A percentile compares a stretch with the other conserved stretches of the same genome.
phyloP scores from a whole-genome alignment of 1,140 invertebrate genomes.

The Sycophaga agraensis region DNA sequence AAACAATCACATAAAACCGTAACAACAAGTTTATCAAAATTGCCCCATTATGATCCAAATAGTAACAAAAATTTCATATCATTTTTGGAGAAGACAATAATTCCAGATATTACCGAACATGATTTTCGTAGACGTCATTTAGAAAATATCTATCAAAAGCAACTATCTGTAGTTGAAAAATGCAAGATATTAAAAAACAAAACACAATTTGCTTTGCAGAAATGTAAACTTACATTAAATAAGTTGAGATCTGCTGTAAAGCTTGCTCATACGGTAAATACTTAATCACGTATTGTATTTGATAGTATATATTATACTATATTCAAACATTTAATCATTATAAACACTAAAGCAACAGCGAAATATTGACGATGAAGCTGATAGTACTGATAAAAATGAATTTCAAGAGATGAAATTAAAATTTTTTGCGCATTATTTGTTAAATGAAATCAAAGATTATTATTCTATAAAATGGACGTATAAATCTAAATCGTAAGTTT shows the following conservation, averaged over 20 bases:
- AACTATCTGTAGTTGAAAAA: no score
- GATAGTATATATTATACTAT: no score
- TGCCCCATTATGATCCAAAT: no score
- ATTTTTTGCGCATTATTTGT: background rate
- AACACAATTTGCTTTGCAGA: slow-evolving; percentile 26
- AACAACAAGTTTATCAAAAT: no score
- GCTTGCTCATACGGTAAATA: slow-evolving; percentile 37
- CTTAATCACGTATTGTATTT: no score
- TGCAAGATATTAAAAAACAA: slow-evolving; percentile 25
- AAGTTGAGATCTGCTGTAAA: slow-evolving; percentile 38
- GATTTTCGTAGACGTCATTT: no score
- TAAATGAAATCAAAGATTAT: slow-evolving; percentile 6
- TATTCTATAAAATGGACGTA: background rate
- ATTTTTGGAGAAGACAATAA: no score
- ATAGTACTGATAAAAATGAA: background rate
- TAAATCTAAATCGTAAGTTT: slow-evolving; percentile 17
- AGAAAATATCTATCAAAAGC: no score
- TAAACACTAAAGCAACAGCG: background rate
- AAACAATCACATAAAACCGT: no score
- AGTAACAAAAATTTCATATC: no score
- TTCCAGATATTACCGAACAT: no score
- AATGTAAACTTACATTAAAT: slow-evolving; percentile 26
- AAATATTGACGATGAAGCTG: background rate
- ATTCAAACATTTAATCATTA: no score
- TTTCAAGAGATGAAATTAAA: background rate